phyloP scores from a whole-genome alignment of 1,140 invertebrate genomes.

The Drosophila nigromelanica region DNA sequence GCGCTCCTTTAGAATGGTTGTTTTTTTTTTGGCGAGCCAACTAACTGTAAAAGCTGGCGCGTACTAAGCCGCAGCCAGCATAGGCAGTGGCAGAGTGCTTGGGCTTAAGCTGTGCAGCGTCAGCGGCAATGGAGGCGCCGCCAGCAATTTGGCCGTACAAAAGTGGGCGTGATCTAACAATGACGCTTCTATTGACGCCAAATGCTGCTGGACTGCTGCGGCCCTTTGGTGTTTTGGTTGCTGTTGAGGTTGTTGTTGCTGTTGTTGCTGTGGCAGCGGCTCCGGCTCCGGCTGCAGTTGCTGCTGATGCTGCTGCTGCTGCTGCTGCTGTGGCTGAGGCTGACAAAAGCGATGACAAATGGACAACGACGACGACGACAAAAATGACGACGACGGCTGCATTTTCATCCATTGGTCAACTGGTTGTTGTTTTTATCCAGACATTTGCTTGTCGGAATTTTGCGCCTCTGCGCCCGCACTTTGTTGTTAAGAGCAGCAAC shows the following conservation, averaged over 20 bases:
- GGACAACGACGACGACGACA: slow-evolving; percentile 78
- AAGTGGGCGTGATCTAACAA: slow-evolving; percentile 16
- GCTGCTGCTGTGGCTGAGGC: slow-evolving; percentile 24
- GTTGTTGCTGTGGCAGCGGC: slow-evolving; percentile 46
- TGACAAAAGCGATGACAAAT: slow-evolving; percentile 78
- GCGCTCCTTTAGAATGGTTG: slow-evolving; percentile 29
- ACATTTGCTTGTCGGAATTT: slow-evolving; percentile 74
- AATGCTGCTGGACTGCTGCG: slow-evolving; percentile 32
- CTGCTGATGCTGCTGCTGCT: slow-evolving; percentile 31
- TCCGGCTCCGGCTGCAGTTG: slow-evolving; percentile 29
- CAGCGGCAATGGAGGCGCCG: slow-evolving; percentile 2
- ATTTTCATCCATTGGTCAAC: slow-evolving; percentile 84
- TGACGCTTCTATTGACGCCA: not conserved
- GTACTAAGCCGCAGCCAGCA: slow-evolving; percentile 63
- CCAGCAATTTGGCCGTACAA: slow-evolving; percentile 23
- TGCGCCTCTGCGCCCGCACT: slow-evolving; percentile 23
- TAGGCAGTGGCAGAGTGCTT: slow-evolving; percentile 44
- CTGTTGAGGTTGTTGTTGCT: slow-evolving; percentile 47
- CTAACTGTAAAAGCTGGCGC: slow-evolving; percentile 46
- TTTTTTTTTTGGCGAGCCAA: slow-evolving; percentile 24
- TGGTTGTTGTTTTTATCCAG: slow-evolving; percentile 71
- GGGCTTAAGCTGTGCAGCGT: slow-evolving; percentile 25
- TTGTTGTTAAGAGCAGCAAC: not conserved
- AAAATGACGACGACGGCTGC: slow-evolving; percentile 82
- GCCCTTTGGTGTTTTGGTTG: slow-evolving; percentile 32